Evolutionary conservation across 1,140 invertebrate species (phyloP).

Genomic region (Eubasilissa regina): DNA sequence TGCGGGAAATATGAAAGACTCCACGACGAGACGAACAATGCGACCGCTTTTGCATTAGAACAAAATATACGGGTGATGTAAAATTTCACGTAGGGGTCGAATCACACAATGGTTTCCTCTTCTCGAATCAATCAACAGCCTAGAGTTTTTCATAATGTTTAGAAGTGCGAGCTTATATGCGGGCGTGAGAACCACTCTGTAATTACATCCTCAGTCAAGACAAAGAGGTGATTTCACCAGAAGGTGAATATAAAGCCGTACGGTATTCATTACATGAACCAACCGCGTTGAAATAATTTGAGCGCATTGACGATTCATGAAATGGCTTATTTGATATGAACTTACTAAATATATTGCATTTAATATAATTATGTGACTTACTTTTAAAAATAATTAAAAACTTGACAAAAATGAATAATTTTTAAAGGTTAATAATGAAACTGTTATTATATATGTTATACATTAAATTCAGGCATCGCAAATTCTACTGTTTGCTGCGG

Average conservation of each 20-base stretch:
- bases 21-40: background rate
- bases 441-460: no score
- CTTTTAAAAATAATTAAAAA: no score
- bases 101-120: background rate
- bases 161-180: background rate
- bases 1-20: conserved; percentile 13
- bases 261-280: background rate
- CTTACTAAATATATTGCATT: no score
- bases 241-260: background rate
- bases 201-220: conserved; percentile 18
- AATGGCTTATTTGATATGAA: no score
- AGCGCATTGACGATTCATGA: no score
- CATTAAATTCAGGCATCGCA: no score
- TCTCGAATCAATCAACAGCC: background rate
- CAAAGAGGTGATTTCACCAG: conserved; percentile 3
- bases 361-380: no score
- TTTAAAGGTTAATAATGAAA: no score
- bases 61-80: background rate
- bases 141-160: background rate
- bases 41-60: background rate
- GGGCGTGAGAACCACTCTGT: background rate
- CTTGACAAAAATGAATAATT: no score
- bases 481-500: no score
- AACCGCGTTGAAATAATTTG: no score
- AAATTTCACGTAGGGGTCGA: background rate